Evolutionary conservation across 2,797 vertebrate species (phyloP), one percentile per base, ranked within the genome.

Genomic region (Poecilia velifera): DNA sequence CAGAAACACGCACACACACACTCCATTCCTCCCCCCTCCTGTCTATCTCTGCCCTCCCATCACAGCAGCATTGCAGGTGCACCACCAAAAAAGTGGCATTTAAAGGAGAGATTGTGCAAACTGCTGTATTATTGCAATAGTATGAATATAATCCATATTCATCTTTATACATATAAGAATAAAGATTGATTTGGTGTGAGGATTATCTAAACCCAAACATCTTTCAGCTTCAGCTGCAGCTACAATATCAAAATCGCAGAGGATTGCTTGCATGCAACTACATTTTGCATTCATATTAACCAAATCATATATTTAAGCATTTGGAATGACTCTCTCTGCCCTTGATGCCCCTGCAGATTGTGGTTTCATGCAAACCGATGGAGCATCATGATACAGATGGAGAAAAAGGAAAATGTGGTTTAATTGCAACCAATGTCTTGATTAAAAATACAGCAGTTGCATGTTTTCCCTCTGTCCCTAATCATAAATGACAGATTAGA

Each of bases 31-130:
- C 31, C 18, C 39, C 73, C 39, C 41, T 51, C 57, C 62, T 31
- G 70, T 76, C 64, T 25, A 57, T 82, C 46, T 46, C 43, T 74
- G 51, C 79, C 76, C 31, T 73, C 34, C 71, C 76, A 71, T 83
- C 75, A 78, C 80, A 77, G 74, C 80, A 82, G 88, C 90, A 91
- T 71, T 94, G 90, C 93, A 94, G 93, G 89, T 93, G 83, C 77
- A 74, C 66, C 16, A 25, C 9, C 1, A 71, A n/a, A 45, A 25
- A 70, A 45, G 10, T 53, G 25, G 25, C 20, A 49, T 4, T 47
- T 31, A 18, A 31, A 53, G 0, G 76, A 46, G 76, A 43, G 4
- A 13, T n/a, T 73, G 49, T 73, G 49, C 9, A 13, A 73, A 8
- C 22, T 22, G n/a, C 14, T 20, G 6, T 28, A 34, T 51, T 51